phyloP scores from a whole-genome alignment of 2,888 invertebrate species.

The Eupithecia inturbata region DNA sequence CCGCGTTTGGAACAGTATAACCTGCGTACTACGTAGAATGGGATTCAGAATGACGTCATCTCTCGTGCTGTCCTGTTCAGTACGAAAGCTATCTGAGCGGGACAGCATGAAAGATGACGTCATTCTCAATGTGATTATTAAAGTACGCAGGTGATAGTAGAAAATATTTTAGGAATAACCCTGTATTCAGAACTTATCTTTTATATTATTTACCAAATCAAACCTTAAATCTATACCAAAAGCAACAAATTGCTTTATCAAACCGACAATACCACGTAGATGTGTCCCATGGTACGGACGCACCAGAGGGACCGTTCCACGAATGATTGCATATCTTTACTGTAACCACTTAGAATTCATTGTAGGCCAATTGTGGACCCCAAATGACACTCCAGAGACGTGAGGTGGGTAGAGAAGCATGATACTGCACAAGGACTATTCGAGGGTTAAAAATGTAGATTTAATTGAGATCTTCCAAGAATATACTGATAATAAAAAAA shows the following conservation, averaged over 20 bases:
- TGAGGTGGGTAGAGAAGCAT: conserved; percentile 7
- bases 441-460: neutral
- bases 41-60: neutral
- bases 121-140: neutral
- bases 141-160: neutral
- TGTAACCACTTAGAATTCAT: conserved; percentile 56
- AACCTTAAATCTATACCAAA: neutral
- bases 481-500: neutral
- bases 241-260: conserved; percentile 5
- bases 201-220: neutral
- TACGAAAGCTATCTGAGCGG: too few species aligned
- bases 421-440: conserved; percentile 4
- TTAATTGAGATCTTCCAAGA: conserved; percentile 1
- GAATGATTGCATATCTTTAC: conserved; percentile 20
- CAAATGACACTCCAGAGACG: conserved; percentile 29
- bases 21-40: neutral
- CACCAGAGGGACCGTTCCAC: conserved; percentile 13
- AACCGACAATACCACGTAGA: conserved; percentile 3
- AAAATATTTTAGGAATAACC: neutral
- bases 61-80: too few species aligned
- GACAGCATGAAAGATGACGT: neutral
- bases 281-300: conserved; percentile 2
- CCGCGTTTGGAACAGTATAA: neutral
- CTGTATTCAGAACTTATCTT: neutral
- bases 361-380: conserved; percentile 47